Percentiles rank a stretch among this genome's conserved stretches.
phyloP scores from a whole-genome alignment of 2,888 invertebrate genomes.

The Euproctis similis region DNA sequence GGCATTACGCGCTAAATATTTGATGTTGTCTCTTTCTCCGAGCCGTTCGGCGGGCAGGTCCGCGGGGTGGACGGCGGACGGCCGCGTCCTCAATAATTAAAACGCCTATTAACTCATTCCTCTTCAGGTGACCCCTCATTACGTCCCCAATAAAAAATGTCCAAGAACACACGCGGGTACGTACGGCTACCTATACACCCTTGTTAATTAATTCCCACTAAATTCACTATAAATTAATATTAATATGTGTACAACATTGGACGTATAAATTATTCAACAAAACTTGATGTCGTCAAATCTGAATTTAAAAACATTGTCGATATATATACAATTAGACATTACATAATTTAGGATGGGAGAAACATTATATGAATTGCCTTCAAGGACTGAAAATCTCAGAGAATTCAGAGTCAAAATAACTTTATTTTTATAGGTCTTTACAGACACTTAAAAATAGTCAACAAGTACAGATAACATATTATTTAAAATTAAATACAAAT shows the following conservation, averaged over 20 bases:
- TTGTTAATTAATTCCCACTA: slow-evolving; percentile 20
- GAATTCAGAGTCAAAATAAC: no score
- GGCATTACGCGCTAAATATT: slow-evolving; percentile 72
- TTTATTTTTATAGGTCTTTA: no score
- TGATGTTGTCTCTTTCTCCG: slow-evolving; percentile 69
- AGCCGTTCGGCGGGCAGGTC: slow-evolving; percentile 32
- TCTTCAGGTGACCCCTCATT: slow-evolving; percentile 64
- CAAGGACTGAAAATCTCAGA: no score
- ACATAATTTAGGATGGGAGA: no score
- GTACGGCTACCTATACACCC: slow-evolving; percentile 22
- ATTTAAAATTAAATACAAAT: no score
- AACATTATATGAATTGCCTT: no score
- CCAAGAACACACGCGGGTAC: slow-evolving; percentile 25
- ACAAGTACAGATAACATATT: no score
- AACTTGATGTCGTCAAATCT: no score
- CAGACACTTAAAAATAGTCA: no score
- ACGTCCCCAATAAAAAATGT: slow-evolving; percentile 46
- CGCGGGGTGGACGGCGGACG: slow-evolving; percentile 14
- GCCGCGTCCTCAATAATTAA: slow-evolving; percentile 66
- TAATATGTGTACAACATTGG: not conserved
- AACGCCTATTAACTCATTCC: slow-evolving; percentile 73
- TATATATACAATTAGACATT: no score
- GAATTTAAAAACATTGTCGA: no score
- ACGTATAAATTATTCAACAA: no score
- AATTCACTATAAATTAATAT: slow-evolving; percentile 13